These are phyloP conservation scores for Sinotaia quadrata DNA, from an alignment of 2,888 invertebrate genomes.

Conservation along the genomic window DNA sequence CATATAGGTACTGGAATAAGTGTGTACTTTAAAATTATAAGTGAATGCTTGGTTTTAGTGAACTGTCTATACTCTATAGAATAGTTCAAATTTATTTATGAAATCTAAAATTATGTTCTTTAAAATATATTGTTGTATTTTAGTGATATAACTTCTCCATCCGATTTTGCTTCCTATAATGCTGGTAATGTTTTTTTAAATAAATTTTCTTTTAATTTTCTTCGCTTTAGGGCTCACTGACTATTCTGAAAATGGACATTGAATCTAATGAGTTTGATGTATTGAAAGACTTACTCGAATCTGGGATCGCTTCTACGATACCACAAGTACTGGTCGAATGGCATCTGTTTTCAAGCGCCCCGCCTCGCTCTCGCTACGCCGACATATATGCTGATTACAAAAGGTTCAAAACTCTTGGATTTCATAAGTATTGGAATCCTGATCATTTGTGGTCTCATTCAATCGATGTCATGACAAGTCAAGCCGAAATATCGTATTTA, in stretches of 20 bases:
- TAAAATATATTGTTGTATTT: no score
- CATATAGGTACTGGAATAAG: no score
- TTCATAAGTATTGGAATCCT: background rate
- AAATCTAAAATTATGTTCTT: no score
- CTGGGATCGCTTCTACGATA: conserved; percentile 1
- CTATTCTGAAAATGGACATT: conserved; percentile 24
- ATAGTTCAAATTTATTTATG: no score
- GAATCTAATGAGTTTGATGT: conserved; percentile 16
- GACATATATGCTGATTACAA: background rate
- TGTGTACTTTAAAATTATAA: no score
- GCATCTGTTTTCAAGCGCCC: conserved; percentile 15
- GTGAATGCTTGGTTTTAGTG: no score
- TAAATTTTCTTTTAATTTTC: no score
- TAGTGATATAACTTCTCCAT: no score
- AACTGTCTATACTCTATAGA: no score
- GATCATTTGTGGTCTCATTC: background rate
- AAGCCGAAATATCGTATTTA: conserved; percentile 10
- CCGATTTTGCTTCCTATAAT: no score
- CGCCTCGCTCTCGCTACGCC: conserved; percentile 19
- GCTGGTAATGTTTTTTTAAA: no score
- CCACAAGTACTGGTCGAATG: conserved; percentile 23
- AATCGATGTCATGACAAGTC: background rate
- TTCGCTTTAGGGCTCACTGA: conserved; percentile 9
- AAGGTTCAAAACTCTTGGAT: background rate
- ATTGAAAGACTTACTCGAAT: conserved; percentile 1